Evolutionary conservation across 2,888 invertebrate species (phyloP), one percentile per base, ranked within the genome.

Genomic region (Tenthredo scrophulariae): DNA sequence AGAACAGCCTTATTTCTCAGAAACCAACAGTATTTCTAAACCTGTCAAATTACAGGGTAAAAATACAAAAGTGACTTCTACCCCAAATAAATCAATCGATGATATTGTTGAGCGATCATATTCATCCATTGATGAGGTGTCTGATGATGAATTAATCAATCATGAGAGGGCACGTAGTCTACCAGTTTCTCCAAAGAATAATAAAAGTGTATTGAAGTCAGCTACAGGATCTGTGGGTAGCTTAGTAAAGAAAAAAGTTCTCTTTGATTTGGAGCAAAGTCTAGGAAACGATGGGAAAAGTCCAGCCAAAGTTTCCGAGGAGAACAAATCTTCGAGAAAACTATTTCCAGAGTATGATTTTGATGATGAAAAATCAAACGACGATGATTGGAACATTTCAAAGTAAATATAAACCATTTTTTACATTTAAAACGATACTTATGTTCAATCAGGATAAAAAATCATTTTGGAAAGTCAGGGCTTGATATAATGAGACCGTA

Each of bases 241-340:
- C 70, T 90, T 95, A 40, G 94, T 94, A 37, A 96, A 96, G 89
- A 96, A 96, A 91, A 95, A 95, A 92, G 96, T 96, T 9, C 89
- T 95, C 74, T 96, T 96, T 88, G 95, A 96, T 92, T 94, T 96
- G 92, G 95, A 95, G 88, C 94, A 79, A 33, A 82, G 72, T 74
- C 54, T 67, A 13, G 86, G 85, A 40, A 86, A 87, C 43, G 75
- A 84, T 62, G 84, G 75, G 15, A 70, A 82, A 58, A 54, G 74
- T 67, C 5, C 86, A 1, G 72, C 74, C 1, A 82, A 13, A 50
- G 4, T 54, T 50, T 70, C 84, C 18, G 29, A 85, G 15, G 84
- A 94, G 91, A 88, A 93, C 93, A 85, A 92, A n/a, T 70, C 84
- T 43, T 65, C 62, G 82, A 54, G 84, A 83, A 86, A 88, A 88